Conservation (phyloP, 2,797 vertebrate genomes). For the Tauraco hartlaubi region DNA sequence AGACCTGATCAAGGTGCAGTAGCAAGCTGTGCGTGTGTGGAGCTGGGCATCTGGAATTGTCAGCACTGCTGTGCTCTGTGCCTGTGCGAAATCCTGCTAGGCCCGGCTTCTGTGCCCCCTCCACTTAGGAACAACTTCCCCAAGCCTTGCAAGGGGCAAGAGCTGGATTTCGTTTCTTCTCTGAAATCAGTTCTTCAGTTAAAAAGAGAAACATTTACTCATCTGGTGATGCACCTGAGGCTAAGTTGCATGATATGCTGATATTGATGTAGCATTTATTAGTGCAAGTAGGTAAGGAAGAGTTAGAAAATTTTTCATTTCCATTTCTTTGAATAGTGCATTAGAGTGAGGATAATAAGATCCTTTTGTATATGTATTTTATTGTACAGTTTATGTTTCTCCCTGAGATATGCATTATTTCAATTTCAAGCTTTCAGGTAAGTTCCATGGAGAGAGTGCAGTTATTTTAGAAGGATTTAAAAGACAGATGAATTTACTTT, state of each 20-base stretch:
- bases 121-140: neutral
- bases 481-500: neutral
- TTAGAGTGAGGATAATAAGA: neutral
- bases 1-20: neutral
- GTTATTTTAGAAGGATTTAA: neutral
- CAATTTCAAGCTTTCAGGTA: neutral
- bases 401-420: neutral
- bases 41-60: neutral
- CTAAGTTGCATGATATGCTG: neutral
- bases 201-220: neutral
- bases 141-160: neutral
- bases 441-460: neutral
- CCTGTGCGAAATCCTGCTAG: neutral
- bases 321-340: neutral
- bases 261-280: neutral
- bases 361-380: neutral
- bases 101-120: neutral
- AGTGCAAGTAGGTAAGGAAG: neutral
- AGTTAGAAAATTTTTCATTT: neutral
- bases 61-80: neutral
- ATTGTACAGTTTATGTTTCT: neutral
- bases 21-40: fast-evolving
- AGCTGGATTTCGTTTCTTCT: neutral
- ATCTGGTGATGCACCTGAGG: neutral
- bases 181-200: neutral